Evolutionary conservation across 2,888 invertebrate genomes (phyloP).

Genomic region (Boloria euphrosyne): DNA sequence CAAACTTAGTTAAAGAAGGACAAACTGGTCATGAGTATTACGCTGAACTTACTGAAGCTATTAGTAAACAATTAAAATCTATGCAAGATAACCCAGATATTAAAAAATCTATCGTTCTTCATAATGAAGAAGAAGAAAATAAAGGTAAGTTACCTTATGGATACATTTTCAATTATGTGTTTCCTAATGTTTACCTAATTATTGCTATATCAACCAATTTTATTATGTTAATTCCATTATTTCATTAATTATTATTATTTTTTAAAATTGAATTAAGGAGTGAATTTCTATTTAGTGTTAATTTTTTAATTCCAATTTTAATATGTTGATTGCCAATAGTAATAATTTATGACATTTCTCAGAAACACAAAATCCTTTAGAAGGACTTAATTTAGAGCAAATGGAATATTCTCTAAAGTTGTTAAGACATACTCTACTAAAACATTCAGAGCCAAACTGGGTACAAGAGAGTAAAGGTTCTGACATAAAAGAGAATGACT

Average conservation of each 20-base stretch:
- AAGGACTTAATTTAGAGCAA: constrained; percentile 59
- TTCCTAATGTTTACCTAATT: no score
- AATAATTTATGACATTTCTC: no score
- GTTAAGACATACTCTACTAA: constrained; percentile 71
- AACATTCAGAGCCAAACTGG: constrained; percentile 59
- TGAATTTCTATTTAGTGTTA: no score
- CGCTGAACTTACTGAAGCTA: constrained; percentile 60
- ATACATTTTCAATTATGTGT: no score
- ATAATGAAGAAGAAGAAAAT: constrained; percentile 52
- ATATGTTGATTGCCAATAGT: no score
- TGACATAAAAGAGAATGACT: constrained; percentile 27
- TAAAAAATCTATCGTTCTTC: constrained; percentile 51
- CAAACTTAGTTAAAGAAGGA: constrained; percentile 47
- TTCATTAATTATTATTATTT: no score
- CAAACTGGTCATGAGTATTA: constrained; percentile 54
- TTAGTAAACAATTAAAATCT: constrained; percentile 60
- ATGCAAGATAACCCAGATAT: constrained; percentile 66
- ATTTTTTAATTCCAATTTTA: no score
- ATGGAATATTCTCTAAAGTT: constrained; percentile 68
- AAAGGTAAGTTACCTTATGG: constrained; percentile 35
- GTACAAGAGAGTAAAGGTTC: constrained; percentile 39
- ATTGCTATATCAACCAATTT: no score
- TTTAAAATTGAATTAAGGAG: no score
- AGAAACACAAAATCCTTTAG: constrained; percentile 22
- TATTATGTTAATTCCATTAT: no score